Evolutionary conservation across 2,113 vertebrate species (phyloP).

Genomic region (Echinops telfairi): DNA sequence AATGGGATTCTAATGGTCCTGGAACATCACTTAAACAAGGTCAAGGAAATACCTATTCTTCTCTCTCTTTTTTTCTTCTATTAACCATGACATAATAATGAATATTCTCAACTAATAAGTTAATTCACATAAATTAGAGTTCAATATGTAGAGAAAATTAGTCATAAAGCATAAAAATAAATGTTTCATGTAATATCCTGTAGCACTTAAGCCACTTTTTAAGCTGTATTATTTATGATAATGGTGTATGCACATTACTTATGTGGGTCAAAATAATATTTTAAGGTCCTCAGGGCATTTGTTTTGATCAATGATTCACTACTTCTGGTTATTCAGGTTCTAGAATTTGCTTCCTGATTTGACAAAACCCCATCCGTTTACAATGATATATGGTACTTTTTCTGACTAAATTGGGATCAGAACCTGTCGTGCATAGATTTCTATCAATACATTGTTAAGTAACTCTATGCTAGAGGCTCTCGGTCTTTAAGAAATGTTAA

Average conservation of each 20-base stretch:
- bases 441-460: conserved; percentile 26
- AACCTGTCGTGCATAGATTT: neutral
- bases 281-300: neutral
- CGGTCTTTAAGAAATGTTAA: too few relatives aligned
- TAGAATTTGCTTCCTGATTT: neutral
- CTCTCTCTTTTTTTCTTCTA: neutral
- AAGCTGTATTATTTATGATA: neutral
- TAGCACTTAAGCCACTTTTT: neutral
- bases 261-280: neutral
- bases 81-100: conserved; percentile 47
- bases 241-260: neutral
- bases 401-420: neutral
- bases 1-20: conserved; percentile 60
- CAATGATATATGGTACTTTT: neutral
- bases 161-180: conserved; percentile 22
- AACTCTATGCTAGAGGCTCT: neutral
- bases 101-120: conserved; percentile 51
- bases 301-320: neutral
- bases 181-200: neutral
- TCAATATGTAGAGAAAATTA: conserved; percentile 2
- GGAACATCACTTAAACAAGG: neutral
- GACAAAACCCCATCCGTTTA: neutral
- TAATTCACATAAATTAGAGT: conserved; percentile 37
- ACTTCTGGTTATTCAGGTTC: neutral
- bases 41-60: neutral